Conservation (phyloP, 1,140 invertebrate species). For the Drosophila carrolli region DNA sequence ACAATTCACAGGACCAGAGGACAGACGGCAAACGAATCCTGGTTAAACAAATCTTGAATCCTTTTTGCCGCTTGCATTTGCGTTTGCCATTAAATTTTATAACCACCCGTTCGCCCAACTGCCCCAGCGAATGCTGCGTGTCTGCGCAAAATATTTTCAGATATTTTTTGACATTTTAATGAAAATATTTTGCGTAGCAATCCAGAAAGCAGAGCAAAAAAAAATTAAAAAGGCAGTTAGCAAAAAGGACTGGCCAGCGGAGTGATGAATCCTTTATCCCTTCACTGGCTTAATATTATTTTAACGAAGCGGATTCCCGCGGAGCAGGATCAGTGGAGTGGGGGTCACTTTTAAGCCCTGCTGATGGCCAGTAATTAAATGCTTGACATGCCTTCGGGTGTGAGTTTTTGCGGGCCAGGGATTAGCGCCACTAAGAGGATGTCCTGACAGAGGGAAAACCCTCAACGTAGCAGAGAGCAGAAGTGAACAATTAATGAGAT, state of each 20-base stretch:
- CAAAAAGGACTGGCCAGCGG: constrained; percentile 23
- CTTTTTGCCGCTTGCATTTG: constrained; percentile 57
- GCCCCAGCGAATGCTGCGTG: constrained; percentile 41
- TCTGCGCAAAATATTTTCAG: constrained; percentile 79
- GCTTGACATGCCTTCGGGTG: constrained; percentile 72
- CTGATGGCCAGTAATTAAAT: constrained; percentile 82
- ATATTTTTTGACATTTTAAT: constrained; percentile 80
- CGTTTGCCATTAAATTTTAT: constrained; percentile 26
- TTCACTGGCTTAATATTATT: constrained; percentile 73
- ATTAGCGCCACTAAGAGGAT: constrained; percentile 54
- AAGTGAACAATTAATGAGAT: constrained; percentile 37
- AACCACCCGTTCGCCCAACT: not conserved
- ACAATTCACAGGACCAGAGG: constrained; percentile 53
- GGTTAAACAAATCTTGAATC: constrained; percentile 78
- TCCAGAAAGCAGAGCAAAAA: constrained; percentile 23
- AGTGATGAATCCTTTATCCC: constrained; percentile 68
- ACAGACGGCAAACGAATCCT: constrained; percentile 41
- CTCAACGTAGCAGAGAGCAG: constrained; percentile 1
- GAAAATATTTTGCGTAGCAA: constrained; percentile 75
- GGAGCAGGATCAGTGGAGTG: constrained; percentile 23
- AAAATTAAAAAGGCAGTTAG: constrained; percentile 32
- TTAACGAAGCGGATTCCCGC: constrained; percentile 73
- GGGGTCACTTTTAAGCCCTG: constrained; percentile 66
- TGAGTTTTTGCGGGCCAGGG: constrained; percentile 48
- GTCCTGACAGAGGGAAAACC: constrained; percentile 13